phyloP scores from a whole-genome alignment of 1,140 invertebrate species.

The Rhopalosiphum padi region DNA sequence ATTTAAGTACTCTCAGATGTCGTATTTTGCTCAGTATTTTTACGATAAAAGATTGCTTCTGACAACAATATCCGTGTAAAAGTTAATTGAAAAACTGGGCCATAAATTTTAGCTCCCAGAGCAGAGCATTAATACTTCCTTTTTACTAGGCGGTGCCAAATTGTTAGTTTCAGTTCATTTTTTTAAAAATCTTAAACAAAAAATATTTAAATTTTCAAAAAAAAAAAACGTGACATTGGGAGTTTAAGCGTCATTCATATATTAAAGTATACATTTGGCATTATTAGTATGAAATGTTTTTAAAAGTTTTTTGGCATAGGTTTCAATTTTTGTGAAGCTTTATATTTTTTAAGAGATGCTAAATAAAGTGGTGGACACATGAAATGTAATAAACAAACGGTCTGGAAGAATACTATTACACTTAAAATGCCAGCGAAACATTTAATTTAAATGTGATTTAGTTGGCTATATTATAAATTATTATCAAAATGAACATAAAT shows the following conservation, averaged over 20 bases:
- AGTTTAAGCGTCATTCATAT: slow-evolving; percentile 16
- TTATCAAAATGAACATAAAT: slow-evolving; percentile 9
- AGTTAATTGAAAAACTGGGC: background rate
- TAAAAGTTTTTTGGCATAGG: slow-evolving; percentile 29
- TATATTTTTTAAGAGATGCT: background rate
- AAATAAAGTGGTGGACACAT: slow-evolving; percentile 28
- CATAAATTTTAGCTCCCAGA: background rate
- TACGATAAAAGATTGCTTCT: background rate
- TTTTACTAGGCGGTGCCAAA: background rate
- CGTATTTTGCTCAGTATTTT: background rate
- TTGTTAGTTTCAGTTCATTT: background rate
- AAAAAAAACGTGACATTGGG: background rate
- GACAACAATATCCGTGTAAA: background rate
- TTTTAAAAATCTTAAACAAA: background rate
- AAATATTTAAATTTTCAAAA: slow-evolving; percentile 18
- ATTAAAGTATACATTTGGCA: background rate
- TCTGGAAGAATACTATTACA: slow-evolving; percentile 16
- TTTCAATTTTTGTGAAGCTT: background rate
- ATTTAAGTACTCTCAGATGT: background rate
- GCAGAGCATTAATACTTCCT: background rate
- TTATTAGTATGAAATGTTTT: slow-evolving; percentile 40
- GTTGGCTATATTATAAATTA: slow-evolving; percentile 2
- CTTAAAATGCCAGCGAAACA: background rate
- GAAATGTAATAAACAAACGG: slow-evolving; percentile 40
- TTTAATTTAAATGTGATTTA: slow-evolving; percentile 23